Evolutionary conservation across 2,797 vertebrate genomes (phyloP).

Genomic region (Argya squamiceps): DNA sequence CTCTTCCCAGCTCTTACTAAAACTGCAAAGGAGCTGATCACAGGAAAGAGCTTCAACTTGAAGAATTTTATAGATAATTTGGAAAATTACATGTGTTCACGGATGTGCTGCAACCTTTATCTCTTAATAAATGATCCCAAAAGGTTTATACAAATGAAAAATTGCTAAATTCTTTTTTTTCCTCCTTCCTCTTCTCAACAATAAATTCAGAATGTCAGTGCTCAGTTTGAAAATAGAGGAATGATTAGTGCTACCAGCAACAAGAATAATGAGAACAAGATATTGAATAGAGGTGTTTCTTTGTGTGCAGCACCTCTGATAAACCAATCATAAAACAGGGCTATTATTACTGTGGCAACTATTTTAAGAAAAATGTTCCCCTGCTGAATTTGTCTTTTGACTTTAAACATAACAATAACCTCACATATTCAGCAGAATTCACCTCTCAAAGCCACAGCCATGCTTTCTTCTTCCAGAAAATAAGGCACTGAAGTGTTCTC

Average conservation of each 20-base stretch:
- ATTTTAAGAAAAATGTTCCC: neutral
- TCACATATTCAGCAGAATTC: constrained; percentile 12
- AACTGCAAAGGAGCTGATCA: neutral
- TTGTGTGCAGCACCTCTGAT: neutral
- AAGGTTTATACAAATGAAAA: neutral
- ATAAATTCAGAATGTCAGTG: neutral
- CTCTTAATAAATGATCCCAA: neutral
- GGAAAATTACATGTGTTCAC: neutral
- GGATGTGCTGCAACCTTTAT: neutral
- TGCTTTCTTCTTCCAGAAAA: neutral
- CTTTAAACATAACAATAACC: neutral
- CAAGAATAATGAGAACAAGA: neutral
- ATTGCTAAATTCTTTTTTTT: neutral
- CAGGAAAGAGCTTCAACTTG: neutral
- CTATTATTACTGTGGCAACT: neutral
- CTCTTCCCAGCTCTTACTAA: neutral
- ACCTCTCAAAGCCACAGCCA: neutral
- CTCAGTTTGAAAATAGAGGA: neutral
- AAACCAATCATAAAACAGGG: neutral
- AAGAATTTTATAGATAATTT: neutral
- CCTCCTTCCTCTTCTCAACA: neutral
- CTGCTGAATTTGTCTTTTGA: neutral
- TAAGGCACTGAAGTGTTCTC: neutral
- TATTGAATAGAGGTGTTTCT: neutral
- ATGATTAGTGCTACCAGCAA: neutral